Percentiles rank a stretch among this genome's conserved stretches.
Evolutionary conservation across 2,113 vertebrate genomes (phyloP).

Genomic region (Picathartes gymnocephalus): DNA sequence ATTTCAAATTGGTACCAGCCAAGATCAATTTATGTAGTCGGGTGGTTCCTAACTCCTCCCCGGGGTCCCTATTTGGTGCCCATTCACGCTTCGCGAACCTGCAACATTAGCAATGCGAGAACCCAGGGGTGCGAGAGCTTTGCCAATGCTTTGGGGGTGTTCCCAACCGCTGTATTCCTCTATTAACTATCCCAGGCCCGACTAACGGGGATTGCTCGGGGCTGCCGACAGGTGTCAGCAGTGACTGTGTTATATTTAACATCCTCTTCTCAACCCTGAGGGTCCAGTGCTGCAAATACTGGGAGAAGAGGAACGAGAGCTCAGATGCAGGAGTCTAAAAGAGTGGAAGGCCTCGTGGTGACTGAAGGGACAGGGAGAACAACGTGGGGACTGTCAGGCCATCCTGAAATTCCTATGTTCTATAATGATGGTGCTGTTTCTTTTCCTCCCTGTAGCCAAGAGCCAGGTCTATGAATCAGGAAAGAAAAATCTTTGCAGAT

Average conservation of each 20-base stretch:
- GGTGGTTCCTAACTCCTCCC: neutral
- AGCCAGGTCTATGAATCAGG: neutral
- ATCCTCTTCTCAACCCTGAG: neutral
- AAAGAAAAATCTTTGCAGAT: neutral
- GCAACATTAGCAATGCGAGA: accelerated
- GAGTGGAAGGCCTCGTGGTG: neutral
- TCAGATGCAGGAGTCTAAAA: neutral
- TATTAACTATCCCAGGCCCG: too few relatives aligned
- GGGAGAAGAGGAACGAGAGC: neutral
- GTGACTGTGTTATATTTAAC: neutral
- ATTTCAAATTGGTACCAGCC: neutral
- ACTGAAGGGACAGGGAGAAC: neutral
- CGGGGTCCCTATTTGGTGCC: accelerated
- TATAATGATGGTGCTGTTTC: neutral
- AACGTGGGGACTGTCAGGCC: neutral
- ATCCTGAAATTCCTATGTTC: accelerated
- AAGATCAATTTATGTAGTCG: neutral
- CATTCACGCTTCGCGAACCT: neutral
- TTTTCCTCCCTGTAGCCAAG: neutral
- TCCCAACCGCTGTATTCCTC: accelerated
- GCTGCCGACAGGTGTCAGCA: slow-evolving; percentile 29
- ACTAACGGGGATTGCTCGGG: neutral
- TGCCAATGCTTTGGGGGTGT: neutral
- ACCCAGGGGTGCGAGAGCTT: neutral
- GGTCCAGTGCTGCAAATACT: accelerated